These are phyloP conservation scores for Cheirogaleus medius DNA, from an alignment of 2,113 vertebrate species.

Conservation along the genomic window DNA sequence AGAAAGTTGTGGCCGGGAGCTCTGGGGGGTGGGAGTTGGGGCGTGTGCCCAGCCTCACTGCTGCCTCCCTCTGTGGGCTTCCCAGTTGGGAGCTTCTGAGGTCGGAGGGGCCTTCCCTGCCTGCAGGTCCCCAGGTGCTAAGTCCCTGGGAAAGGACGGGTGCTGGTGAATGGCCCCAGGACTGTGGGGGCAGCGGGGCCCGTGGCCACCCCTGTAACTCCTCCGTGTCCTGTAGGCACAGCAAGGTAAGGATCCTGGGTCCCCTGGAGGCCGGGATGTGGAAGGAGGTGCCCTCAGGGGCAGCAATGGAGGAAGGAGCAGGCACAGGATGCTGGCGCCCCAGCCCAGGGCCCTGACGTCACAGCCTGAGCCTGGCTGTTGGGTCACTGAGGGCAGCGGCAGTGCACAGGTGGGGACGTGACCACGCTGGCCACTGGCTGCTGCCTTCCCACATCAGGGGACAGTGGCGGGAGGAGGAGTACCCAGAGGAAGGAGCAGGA, in stretches of 20 bases:
- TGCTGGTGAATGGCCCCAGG: too few species aligned
- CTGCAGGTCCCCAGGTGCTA: neutral
- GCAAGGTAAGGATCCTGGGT: neutral
- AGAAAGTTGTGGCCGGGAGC: neutral
- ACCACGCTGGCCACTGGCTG: neutral
- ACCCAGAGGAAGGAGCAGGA: neutral
- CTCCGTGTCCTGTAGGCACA: neutral
- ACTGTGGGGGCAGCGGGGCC: neutral
- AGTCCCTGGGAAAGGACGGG: neutral
- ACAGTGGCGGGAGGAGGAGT: neutral
- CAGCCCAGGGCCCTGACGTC: neutral
- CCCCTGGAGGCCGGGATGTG: neutral
- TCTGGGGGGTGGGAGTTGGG: neutral
- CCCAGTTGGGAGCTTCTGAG: neutral
- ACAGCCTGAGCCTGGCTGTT: neutral
- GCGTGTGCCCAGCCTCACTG: neutral
- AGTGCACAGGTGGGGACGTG: fast-evolving
- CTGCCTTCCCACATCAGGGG: neutral
- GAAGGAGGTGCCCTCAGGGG: neutral
- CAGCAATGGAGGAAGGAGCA: neutral
- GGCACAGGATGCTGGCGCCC: neutral
- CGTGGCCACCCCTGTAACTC: too few species aligned
- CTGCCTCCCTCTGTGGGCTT: neutral
- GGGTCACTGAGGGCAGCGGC: neutral
- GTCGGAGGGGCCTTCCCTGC: neutral